Conservation (phyloP, 2,888 invertebrate genomes). For the Celastrina argiolus region DNA sequence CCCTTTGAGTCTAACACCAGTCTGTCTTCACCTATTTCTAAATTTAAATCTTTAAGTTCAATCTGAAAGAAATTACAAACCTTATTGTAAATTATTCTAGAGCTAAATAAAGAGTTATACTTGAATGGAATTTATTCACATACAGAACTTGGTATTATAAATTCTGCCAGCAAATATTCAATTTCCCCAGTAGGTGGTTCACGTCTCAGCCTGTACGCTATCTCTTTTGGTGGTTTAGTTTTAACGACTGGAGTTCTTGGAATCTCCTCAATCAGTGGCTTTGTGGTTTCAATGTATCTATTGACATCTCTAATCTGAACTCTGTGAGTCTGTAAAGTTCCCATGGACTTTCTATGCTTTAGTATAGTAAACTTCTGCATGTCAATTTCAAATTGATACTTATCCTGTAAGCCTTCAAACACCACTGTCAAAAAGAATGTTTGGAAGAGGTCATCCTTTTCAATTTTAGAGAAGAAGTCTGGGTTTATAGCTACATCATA, state of each 20-base stretch:
- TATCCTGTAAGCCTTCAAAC: constrained; percentile 85
- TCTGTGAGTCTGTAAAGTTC: constrained; percentile 84
- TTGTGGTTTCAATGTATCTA: constrained; percentile 51
- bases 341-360: constrained; percentile 85
- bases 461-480: constrained; percentile 85
- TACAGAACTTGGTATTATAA: constrained; percentile 79
- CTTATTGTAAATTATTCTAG: constrained; percentile 2
- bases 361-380: constrained; percentile 82
- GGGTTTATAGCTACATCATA: constrained; percentile 92
- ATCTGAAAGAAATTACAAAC: constrained; percentile 55
- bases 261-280: constrained; percentile 80
- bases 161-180: constrained; percentile 78
- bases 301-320: constrained; percentile 84
- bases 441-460: constrained; percentile 83
- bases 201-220: constrained; percentile 78
- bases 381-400: constrained; percentile 84
- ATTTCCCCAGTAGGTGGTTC: constrained; percentile 76
- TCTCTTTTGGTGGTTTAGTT: constrained; percentile 49
- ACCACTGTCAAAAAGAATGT: constrained; percentile 88
- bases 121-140: constrained; percentile 40
- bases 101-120: no score
- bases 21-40: constrained; percentile 87
- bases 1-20: constrained; percentile 81
- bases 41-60: constrained; percentile 78
- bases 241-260: constrained; percentile 39